phyloP scores from a whole-genome alignment of 2,888 invertebrate genomes.

The Hemithea aestivaria region DNA sequence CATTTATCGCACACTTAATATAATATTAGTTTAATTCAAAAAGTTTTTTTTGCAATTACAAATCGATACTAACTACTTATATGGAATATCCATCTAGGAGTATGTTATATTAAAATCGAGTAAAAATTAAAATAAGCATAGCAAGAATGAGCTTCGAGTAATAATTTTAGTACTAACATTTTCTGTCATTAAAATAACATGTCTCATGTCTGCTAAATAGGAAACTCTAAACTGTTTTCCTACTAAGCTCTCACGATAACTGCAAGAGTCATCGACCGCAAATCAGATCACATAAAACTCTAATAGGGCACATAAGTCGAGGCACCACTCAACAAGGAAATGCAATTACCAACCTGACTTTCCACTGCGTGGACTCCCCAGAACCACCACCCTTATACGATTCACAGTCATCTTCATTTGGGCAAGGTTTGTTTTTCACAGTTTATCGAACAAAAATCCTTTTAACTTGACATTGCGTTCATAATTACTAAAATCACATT shows the following conservation, averaged over 20 bases:
- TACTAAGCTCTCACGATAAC: neutral
- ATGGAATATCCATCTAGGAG: too few species aligned
- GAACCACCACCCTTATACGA: constrained; percentile 88
- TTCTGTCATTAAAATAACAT: too few species aligned
- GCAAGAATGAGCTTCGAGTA: too few species aligned
- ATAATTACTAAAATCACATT: constrained; percentile 38
- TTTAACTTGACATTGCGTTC: constrained; percentile 49
- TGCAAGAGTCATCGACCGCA: constrained; percentile 20
- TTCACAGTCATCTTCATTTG: constrained; percentile 86
- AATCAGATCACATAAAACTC: constrained; percentile 27
- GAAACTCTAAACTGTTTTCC: constrained; percentile 1
- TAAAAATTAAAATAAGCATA: too few species aligned
- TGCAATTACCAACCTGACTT: constrained; percentile 84
- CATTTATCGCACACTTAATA: too few species aligned
- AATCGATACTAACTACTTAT: too few species aligned
- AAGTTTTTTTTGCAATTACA: too few species aligned
- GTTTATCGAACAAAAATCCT: constrained; percentile 37
- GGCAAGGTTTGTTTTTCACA: constrained; percentile 51
- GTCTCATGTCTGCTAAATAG: too few species aligned
- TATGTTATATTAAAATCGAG: too few species aligned
- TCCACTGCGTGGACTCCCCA: constrained; percentile 87
- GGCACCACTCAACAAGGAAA: constrained; percentile 28
- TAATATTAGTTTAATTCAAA: too few species aligned
- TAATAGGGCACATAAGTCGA: constrained; percentile 23
- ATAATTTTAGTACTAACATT: too few species aligned